phyloP scores from a whole-genome alignment of 37 sponge, comb jelly and placozoan genomes.

The Aplysina aerophoba region DNA sequence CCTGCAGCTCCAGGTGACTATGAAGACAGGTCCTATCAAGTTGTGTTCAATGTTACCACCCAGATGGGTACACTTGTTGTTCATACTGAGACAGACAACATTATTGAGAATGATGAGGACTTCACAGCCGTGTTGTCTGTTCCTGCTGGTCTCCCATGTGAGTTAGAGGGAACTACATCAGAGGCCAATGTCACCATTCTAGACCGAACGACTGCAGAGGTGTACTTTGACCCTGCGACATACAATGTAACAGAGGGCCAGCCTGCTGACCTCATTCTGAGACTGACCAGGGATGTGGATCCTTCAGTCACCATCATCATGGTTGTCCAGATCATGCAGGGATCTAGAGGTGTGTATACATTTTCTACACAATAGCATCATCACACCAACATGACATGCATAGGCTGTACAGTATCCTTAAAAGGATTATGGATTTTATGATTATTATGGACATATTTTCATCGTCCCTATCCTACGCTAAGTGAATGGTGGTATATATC shows the following conservation, averaged over 20 bases:
- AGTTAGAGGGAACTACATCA: background rate
- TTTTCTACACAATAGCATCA: too few relatives aligned
- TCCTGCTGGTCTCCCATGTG: background rate
- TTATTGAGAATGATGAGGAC: too few relatives aligned
- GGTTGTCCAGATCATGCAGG: too few relatives aligned
- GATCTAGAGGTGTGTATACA: too few relatives aligned
- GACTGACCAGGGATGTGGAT: background rate
- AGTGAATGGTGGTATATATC: too few relatives aligned
- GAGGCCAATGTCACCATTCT: constrained; percentile 15
- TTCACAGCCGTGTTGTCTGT: background rate
- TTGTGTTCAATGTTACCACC: background rate
- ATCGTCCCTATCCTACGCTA: too few relatives aligned
- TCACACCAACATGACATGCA: background rate
- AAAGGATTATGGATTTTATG: too few relatives aligned
- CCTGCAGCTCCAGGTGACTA: constrained; percentile 1
- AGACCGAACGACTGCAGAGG: background rate
- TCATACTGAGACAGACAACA: too few relatives aligned
- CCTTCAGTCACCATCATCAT: background rate
- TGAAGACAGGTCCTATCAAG: background rate
- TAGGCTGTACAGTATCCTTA: too few relatives aligned
- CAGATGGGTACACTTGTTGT: constrained; percentile 20
- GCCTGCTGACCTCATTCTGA: background rate
- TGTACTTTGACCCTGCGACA: constrained; percentile 12
- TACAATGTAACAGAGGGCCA: background rate
- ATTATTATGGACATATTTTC: too few relatives aligned